Conservation (phyloP, 2,113 vertebrate species). For the Tragelaphus imberbis region DNA sequence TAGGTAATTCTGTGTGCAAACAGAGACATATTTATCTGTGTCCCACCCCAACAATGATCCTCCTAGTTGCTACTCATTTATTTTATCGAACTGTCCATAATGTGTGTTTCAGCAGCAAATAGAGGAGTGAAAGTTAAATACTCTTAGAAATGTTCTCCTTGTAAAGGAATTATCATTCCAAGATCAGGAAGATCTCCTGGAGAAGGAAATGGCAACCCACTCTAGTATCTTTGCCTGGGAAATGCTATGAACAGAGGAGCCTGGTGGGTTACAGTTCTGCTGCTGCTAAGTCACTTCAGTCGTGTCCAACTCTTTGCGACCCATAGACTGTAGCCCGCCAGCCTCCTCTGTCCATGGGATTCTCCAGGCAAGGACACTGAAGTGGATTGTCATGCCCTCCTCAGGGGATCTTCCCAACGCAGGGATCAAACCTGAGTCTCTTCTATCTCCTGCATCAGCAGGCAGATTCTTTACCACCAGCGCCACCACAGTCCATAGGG, state of each 20-base stretch:
- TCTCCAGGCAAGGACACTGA: not conserved
- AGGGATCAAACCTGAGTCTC: not conserved
- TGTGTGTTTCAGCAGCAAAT: not conserved
- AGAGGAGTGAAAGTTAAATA: not conserved
- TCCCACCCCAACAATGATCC: not conserved
- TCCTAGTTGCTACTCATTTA: not conserved
- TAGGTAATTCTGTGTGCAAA: not conserved
- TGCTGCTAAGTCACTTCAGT: not conserved
- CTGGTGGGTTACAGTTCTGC: not conserved
- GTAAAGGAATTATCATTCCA: not conserved
- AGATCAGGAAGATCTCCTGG: not conserved
- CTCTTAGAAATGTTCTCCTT: not conserved
- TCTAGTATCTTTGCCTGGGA: not conserved
- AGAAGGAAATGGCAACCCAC: not conserved
- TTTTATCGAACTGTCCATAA: constrained; percentile 4
- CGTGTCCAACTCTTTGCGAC: not conserved
- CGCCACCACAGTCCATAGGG: not conserved
- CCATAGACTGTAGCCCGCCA: not conserved
- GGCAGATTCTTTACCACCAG: not conserved
- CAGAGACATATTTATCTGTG: not conserved
- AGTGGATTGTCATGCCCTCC: not conserved
- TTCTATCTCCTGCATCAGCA: not conserved
- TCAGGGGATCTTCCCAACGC: not conserved
- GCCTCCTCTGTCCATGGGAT: not conserved
- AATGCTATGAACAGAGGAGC: not conserved